Evolutionary conservation across 1,140 invertebrate genomes (phyloP).

Genomic region (Sinella curviseta): DNA sequence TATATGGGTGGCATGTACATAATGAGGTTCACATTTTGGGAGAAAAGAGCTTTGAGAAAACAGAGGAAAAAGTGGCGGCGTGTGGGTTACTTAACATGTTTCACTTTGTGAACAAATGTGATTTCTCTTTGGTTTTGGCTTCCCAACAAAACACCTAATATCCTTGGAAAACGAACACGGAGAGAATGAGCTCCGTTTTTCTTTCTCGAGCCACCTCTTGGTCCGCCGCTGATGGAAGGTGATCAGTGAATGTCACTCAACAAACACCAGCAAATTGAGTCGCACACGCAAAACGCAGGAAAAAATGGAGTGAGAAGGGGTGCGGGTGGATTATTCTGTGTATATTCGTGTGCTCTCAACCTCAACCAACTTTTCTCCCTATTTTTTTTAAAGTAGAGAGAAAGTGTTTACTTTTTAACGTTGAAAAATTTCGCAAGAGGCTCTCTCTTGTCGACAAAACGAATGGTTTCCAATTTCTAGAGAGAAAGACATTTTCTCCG

Average conservation of each 20-base stretch:
- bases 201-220: background rate
- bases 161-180: background rate
- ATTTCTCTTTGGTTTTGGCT: background rate
- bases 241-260: slow-evolving; percentile 14
- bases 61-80: too few relatives aligned
- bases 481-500: background rate
- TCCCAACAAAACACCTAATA: too few relatives aligned
- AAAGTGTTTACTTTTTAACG: background rate
- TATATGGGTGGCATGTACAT: too few relatives aligned
- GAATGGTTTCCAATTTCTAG: background rate
- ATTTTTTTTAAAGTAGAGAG: too few relatives aligned
- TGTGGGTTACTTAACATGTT: background rate
- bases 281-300: background rate
- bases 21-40: too few relatives aligned
- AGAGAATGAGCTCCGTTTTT: background rate
- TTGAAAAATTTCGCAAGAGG: background rate
- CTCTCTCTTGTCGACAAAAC: background rate
- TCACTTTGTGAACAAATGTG: background rate
- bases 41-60: too few relatives aligned
- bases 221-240: background rate
- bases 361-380: background rate
- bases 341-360: too few relatives aligned
- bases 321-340: background rate
- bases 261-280: background rate
- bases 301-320: background rate